phyloP scores from a whole-genome alignment of 2,888 invertebrate species.

The Phragmatobia fuliginosa region DNA sequence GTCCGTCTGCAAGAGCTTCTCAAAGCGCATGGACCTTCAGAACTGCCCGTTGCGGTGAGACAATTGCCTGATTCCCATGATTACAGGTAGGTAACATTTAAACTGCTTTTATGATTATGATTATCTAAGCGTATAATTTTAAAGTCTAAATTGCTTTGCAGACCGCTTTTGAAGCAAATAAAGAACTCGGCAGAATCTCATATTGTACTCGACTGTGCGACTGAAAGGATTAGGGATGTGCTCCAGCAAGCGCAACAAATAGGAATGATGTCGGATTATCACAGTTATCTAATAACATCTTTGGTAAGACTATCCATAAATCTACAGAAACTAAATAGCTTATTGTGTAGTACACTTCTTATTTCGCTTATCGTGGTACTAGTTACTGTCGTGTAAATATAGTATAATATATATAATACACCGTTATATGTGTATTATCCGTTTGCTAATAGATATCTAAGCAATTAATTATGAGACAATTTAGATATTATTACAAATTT shows the following conservation, averaged over 20 bases:
- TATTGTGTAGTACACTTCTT: background rate
- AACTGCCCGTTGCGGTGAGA: constrained; percentile 93
- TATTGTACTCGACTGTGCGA: constrained; percentile 95
- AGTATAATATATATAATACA: background rate
- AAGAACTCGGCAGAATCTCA: constrained; percentile 97
- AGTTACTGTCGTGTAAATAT: background rate
- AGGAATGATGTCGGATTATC: constrained; percentile 98
- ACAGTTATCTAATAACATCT: constrained; percentile 97
- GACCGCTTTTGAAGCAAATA: constrained; percentile 95
- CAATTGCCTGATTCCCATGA: constrained; percentile 94
- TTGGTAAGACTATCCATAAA: constrained; percentile 88
- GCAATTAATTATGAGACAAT: no score
- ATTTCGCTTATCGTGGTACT: background rate
- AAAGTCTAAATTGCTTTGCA: constrained; percentile 69
- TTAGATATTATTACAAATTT: background rate
- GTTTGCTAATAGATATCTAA: no score
- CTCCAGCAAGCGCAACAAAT: constrained; percentile 98
- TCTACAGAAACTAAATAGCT: background rate
- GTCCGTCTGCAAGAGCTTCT: constrained; percentile 95
- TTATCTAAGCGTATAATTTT: constrained; percentile 12
- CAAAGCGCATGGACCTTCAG: constrained; percentile 94
- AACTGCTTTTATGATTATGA: background rate
- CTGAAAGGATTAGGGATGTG: constrained; percentile 94
- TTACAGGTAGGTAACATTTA: constrained; percentile 89
- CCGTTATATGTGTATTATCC: background rate